A percentile compares a stretch with the other conserved stretches of the same genome.
These are phyloP conservation scores for Gopherus flavomarginatus DNA, from an alignment of 2,113 vertebrate genomes.

Conservation along the genomic window DNA sequence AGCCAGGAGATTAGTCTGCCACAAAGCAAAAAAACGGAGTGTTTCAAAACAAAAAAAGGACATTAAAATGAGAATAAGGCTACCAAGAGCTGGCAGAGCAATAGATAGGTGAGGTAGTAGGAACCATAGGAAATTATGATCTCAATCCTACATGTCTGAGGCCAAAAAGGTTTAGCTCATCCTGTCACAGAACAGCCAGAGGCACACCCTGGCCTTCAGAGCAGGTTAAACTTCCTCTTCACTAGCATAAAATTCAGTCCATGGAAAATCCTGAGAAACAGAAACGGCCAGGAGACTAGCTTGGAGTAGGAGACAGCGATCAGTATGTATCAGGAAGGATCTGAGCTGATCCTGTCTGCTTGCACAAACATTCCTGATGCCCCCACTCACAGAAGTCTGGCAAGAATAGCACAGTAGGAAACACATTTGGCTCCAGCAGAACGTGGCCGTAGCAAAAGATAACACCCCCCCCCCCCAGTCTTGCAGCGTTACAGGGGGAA, in stretches of 20 bases:
- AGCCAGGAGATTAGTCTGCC: rapidly evolving
- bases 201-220: not conserved
- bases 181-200: rapidly evolving
- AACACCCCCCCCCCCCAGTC: not conserved
- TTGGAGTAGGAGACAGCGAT: not conserved
- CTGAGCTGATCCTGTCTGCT: not conserved
- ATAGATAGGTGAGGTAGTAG: rapidly evolving
- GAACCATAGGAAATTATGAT: rapidly evolving
- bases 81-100: rapidly evolving
- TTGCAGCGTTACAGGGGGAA: too few species aligned
- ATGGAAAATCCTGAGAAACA: not conserved
- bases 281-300: not conserved
- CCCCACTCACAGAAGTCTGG: not conserved
- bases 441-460: rapidly evolving
- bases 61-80: not conserved
- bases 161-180: not conserved
- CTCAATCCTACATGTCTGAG: too few species aligned
- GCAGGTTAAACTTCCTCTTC: rapidly evolving
- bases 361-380: not conserved
- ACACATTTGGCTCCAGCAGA: not conserved
- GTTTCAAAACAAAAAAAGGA: not conserved
- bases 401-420: not conserved
- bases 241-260: not conserved
- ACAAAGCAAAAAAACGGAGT: rapidly evolving
- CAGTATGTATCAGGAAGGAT: rapidly evolving